phyloP scores from a whole-genome alignment of 2,113 vertebrate genomes.

The Meleagris gallopavo region DNA sequence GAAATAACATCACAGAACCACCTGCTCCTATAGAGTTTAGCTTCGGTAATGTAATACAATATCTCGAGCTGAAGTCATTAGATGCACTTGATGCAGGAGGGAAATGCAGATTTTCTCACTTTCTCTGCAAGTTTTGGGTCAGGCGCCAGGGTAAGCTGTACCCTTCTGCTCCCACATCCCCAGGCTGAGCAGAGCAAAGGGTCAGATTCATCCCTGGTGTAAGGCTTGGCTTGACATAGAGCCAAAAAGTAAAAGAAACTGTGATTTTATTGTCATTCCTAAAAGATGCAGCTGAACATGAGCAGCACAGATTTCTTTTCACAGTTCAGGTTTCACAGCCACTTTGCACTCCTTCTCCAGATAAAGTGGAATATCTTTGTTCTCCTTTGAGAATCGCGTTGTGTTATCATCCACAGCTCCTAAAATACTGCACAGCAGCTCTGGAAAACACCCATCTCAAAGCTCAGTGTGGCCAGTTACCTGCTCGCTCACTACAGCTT shows the following conservation, averaged over 20 bases:
- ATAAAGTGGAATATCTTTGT: constrained; percentile 9
- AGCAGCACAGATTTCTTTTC: neutral
- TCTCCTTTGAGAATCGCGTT: neutral
- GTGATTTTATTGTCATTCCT: neutral
- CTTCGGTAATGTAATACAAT: constrained; percentile 25
- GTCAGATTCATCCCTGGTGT: neutral
- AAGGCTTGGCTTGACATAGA: neutral
- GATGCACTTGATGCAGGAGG: neutral
- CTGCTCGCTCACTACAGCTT: neutral
- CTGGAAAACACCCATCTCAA: neutral
- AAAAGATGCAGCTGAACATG: neutral
- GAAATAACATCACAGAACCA: constrained; percentile 39
- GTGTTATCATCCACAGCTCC: neutral
- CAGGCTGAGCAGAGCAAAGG: neutral
- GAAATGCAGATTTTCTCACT: neutral
- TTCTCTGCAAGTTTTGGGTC: neutral
- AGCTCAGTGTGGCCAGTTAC: neutral
- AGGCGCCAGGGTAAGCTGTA: neutral
- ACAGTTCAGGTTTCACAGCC: neutral
- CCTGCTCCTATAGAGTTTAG: constrained; percentile 20
- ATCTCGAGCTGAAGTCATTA: neutral
- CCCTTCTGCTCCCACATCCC: neutral
- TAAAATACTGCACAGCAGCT: neutral
- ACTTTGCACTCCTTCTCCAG: neutral
- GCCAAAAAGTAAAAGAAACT: neutral